Evolutionary conservation across 2,888 invertebrate species (phyloP).

Genomic region (Desoria tigrina): DNA sequence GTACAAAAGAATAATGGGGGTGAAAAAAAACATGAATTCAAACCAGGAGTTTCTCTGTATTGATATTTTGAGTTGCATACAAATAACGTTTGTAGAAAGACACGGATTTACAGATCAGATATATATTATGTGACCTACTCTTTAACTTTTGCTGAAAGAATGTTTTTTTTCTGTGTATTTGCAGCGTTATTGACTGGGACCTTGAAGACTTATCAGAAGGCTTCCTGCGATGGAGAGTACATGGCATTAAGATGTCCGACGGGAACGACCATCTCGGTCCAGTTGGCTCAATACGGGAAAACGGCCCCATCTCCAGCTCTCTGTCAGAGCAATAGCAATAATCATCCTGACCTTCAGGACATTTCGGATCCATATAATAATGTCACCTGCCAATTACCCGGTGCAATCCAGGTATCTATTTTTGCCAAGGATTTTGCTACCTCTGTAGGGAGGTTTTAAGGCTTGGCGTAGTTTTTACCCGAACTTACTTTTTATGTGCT

Average conservation of each 20-base stretch:
- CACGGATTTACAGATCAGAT: no score
- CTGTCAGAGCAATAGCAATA: constrained; percentile 55
- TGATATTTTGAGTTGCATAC: no score
- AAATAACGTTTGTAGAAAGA: no score
- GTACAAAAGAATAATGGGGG: no score
- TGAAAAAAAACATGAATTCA: no score
- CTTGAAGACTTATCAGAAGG: constrained; percentile 83
- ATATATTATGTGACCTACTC: no score
- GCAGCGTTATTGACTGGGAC: constrained; percentile 87
- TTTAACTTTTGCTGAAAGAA: no score
- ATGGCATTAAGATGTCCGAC: constrained; percentile 85
- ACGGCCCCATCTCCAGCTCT: constrained; percentile 63
- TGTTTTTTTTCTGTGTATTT: constrained; percentile 51
- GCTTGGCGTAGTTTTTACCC: no score
- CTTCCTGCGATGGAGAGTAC: constrained; percentile 87
- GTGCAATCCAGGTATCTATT: constrained; percentile 72
- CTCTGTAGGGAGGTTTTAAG: no score
- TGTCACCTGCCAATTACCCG: constrained; percentile 65
- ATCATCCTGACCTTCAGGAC: constrained; percentile 47
- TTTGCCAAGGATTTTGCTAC: background rate
- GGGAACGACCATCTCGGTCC: constrained; percentile 87
- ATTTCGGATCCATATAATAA: constrained; percentile 38
- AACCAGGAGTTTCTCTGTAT: no score
- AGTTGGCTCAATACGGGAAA: constrained; percentile 86
- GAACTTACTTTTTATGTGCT: no score